phyloP scores from a whole-genome alignment of 2,797 vertebrate genomes.

The Hipposideros larvatus region DNA sequence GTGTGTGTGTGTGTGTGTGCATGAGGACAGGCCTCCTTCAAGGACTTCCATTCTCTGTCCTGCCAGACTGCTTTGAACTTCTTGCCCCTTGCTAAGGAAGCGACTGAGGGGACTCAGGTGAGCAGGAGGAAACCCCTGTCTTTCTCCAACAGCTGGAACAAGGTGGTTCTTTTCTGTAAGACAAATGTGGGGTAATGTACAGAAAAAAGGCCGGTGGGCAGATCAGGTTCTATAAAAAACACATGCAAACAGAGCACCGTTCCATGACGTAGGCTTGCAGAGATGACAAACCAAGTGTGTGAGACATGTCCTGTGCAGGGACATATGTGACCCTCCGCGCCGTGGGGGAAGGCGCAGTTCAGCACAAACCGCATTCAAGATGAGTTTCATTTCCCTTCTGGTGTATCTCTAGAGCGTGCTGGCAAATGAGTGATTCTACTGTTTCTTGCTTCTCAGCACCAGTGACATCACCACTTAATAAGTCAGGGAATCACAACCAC shows the following conservation, averaged over 20 bases:
- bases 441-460: neutral
- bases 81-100: neutral
- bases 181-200: neutral
- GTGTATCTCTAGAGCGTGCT: neutral
- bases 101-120: neutral
- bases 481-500: slow-evolving; percentile 70
- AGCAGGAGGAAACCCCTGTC: neutral
- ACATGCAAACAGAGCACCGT: neutral
- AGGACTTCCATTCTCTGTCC: neutral
- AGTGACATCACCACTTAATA: neutral
- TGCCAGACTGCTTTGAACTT: neutral
- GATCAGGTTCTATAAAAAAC: slow-evolving; percentile 42
- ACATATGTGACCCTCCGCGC: fast-evolving
- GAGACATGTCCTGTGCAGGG: neutral
- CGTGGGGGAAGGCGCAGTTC: fast-evolving
- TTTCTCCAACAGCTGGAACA: slow-evolving; percentile 16
- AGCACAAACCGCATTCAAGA: neutral
- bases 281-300: neutral
- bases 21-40: neutral
- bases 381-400: neutral
- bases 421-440: neutral
- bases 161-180: slow-evolving; percentile 41
- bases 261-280: neutral
- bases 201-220: slow-evolving; percentile 4
- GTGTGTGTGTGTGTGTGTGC: no score